Evolutionary conservation across 1,140 invertebrate species (phyloP).

Genomic region (Drosophila murphyi): DNA sequence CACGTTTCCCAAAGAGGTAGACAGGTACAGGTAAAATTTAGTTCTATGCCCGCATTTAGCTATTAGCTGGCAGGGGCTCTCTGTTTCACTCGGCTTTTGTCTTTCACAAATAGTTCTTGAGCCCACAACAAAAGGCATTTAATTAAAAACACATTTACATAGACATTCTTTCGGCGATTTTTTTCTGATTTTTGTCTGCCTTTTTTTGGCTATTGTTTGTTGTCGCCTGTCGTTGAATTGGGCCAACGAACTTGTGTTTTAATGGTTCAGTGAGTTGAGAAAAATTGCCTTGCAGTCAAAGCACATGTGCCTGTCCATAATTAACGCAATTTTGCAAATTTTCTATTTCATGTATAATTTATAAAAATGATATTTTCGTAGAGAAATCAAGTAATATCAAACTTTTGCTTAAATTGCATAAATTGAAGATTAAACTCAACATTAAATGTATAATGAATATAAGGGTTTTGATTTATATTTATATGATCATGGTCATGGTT

Average conservation of each 20-base stretch:
- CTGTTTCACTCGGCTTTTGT: slow-evolving; percentile 44
- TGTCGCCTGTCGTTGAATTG: slow-evolving; percentile 50
- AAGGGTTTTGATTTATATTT: too few relatives aligned
- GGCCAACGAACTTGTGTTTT: slow-evolving; percentile 65
- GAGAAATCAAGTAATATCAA: too few relatives aligned
- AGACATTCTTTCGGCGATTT: slow-evolving; percentile 39
- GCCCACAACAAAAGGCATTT: slow-evolving; percentile 67
- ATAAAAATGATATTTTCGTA: too few relatives aligned
- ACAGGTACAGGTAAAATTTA: background rate
- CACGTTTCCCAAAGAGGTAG: slow-evolving; percentile 23
- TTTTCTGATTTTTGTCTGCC: background rate
- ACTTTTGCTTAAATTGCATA: background rate
- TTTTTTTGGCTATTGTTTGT: slow-evolving; percentile 36
- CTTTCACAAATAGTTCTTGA: slow-evolving; percentile 31
- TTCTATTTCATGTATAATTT: slow-evolving; percentile 32
- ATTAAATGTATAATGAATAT: too few relatives aligned
- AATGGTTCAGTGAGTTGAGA: slow-evolving; percentile 53
- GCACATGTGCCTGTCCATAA: slow-evolving; percentile 21
- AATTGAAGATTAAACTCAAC: too few relatives aligned
- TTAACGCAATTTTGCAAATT: slow-evolving; percentile 28
- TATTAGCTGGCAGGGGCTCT: slow-evolving; percentile 4
- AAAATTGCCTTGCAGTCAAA: slow-evolving; percentile 13
- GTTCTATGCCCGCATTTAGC: slow-evolving; percentile 30
- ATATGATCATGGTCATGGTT: too few relatives aligned
- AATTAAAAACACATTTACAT: slow-evolving; percentile 78